Evolutionary conservation across 2,113 vertebrate species (phyloP), one percentile per base, ranked within the genome.

Genomic region (Microtus montanus): DNA sequence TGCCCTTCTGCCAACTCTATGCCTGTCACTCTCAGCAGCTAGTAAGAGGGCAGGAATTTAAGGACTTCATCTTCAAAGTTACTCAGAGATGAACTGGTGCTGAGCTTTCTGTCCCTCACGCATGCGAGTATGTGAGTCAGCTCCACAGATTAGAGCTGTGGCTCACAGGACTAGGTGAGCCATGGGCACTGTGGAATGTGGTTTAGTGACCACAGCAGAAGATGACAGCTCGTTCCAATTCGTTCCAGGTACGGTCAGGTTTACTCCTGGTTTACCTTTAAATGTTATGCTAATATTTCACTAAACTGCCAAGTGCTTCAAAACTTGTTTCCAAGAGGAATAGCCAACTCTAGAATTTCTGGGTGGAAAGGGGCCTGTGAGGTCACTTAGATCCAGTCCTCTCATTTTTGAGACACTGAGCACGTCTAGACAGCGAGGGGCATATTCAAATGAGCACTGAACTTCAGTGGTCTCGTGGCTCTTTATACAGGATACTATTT

Each of bases 121-220:
- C 80, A 70, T 77, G 70, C 80, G 93, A 75, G 91, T 75, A 61
- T 92, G 33, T 89, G 80, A 80, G 44, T 94, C 47, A 41, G 70
- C 28, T 58, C 19, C 3, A 0, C 26, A 96, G 35, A 94, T 70
- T 15, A 33, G 41, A 74, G 33, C 14, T 63, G 38, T 78, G 87
- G 87, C 41, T 68, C 44, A 70, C 54, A 94, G 30, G 38, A 20
- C 47, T 41, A 44, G 38, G 41, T 3, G 47, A 33, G 66, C 41
- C 35, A 41, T 7, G n/a, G 88, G 64, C n/a, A 4, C 52, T 61
- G 20, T 44, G 1, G 49, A 73, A 54, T 66, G 84, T 68, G 22
- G 35, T 74, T 93, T 88, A 58, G 35, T 8, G 38, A 44, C 24
- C 87, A 93, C 63, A 91, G 19, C 77, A 52, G 38, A 38, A 47